A percentile compares a stretch with the other conserved stretches of the same genome.
phyloP scores from a whole-genome alignment of 2,888 invertebrate species.

The Cremastinae sp. region DNA sequence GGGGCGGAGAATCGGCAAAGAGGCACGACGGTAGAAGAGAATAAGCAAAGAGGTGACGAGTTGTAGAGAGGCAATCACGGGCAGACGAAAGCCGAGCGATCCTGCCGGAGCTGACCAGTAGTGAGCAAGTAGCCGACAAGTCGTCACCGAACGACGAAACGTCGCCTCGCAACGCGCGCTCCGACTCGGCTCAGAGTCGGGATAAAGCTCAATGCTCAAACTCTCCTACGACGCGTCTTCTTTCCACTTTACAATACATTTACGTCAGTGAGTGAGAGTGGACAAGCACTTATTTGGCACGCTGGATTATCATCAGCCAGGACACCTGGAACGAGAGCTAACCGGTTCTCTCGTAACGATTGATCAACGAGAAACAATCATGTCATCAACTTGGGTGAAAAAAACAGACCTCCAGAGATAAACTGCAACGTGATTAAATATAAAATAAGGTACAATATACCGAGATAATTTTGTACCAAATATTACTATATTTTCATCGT shows the following conservation, averaged over 20 bases:
- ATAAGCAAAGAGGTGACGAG: slow-evolving; percentile 60
- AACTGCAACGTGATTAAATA: slow-evolving; percentile 9
- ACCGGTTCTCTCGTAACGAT: slow-evolving; percentile 39
- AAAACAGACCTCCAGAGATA: slow-evolving; percentile 11
- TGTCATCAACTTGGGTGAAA: slow-evolving; percentile 47
- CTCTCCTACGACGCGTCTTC: slow-evolving; percentile 40
- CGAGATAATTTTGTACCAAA: no score
- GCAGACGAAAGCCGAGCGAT: slow-evolving; percentile 64
- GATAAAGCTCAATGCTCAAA: slow-evolving; percentile 38
- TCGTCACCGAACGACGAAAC: slow-evolving; percentile 50
- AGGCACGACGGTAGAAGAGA: slow-evolving; percentile 61
- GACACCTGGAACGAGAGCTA: slow-evolving; percentile 40
- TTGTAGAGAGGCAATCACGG: slow-evolving; percentile 66
- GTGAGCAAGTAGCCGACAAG: slow-evolving; percentile 65
- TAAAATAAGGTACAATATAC: slow-evolving; percentile 44
- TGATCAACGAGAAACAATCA: slow-evolving; percentile 58
- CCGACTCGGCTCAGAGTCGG: slow-evolving; percentile 5
- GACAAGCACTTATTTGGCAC: no score
- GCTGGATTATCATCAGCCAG: slow-evolving; percentile 22
- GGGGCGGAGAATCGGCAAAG: slow-evolving; percentile 54
- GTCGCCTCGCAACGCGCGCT: not conserved
- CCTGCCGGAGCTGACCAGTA: slow-evolving; percentile 65
- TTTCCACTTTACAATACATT: slow-evolving; percentile 11
- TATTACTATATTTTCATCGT: no score
- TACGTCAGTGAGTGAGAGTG: no score